Conservation (phyloP, 2,797 vertebrate genomes). For the Gadopsis marmoratus region DNA sequence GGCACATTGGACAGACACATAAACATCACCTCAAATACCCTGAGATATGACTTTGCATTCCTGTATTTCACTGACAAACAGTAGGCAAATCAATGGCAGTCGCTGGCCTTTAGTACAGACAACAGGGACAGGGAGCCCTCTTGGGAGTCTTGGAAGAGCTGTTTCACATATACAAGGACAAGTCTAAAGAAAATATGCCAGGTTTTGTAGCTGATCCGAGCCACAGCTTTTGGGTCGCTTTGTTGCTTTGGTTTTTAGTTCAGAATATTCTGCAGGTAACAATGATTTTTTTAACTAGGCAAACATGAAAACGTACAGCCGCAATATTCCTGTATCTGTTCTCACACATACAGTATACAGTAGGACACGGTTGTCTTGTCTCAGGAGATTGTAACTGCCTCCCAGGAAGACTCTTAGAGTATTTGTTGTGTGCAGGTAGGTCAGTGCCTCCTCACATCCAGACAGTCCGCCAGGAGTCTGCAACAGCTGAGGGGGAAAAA, state of each 20-base stretch:
- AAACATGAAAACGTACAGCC: not conserved
- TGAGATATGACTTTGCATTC: conserved; percentile 47
- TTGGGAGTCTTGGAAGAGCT: conserved; percentile 39
- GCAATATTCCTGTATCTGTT: not conserved
- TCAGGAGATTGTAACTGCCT: conserved; percentile 16
- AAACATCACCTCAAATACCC: conserved; percentile 31
- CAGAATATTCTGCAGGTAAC: conserved; percentile 3
- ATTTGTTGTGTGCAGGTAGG: not conserved
- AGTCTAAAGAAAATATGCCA: conserved; percentile 30
- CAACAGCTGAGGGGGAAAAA: conserved; percentile 33
- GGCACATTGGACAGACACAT: conserved; percentile 16
- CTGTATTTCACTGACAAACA: conserved; percentile 46
- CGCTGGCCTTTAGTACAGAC: conserved; percentile 18
- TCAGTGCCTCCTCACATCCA: conserved; percentile 32
- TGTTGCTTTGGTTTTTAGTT: not conserved
- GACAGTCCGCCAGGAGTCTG: conserved; percentile 20
- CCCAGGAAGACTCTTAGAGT: conserved; percentile 2
- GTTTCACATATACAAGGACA: conserved; percentile 43
- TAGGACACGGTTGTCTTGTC: not conserved
- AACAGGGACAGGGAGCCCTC: conserved; percentile 25
- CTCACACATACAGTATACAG: not conserved
- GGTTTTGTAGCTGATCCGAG: conserved; percentile 36
- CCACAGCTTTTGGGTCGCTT: not conserved
- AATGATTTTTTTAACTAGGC: not conserved
- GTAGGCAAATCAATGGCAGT: conserved; percentile 48